phyloP scores from a whole-genome alignment of 2,113 vertebrate genomes.

The Neotoma lepida region DNA sequence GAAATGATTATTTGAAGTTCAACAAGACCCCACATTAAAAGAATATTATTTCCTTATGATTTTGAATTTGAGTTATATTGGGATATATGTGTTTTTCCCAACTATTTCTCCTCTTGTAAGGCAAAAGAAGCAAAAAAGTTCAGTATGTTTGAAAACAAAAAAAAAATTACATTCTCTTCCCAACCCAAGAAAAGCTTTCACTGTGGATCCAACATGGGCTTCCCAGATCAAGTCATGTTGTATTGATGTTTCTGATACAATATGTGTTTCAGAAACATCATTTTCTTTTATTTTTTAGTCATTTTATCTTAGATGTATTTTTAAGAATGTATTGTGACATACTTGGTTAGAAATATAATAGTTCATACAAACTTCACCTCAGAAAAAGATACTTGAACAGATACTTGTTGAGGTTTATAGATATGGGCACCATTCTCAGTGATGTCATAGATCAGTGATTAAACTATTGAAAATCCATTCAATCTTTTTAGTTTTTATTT shows the following conservation, averaged over 20 bases:
- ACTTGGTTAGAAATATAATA: neutral
- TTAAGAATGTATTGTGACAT: neutral
- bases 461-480: neutral
- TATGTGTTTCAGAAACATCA: neutral
- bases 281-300: neutral
- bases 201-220: neutral
- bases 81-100: neutral
- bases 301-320: neutral
- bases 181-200: conserved; percentile 16
- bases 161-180: neutral
- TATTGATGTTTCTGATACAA: neutral
- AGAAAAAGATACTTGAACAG: neutral
- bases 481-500: neutral
- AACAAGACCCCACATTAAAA: conserved; percentile 11
- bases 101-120: neutral
- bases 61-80: conserved; percentile 39
- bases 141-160: neutral
- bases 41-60: conserved; percentile 15
- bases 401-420: neutral
- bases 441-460: neutral
- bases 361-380: neutral
- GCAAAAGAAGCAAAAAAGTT: neutral
- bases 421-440: neutral
- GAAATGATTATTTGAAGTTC: conserved; percentile 40
- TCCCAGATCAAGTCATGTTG: neutral